Conservation (phyloP, 37 sponge, comb jelly and placozoan species). For the Spongia lamella region DNA sequence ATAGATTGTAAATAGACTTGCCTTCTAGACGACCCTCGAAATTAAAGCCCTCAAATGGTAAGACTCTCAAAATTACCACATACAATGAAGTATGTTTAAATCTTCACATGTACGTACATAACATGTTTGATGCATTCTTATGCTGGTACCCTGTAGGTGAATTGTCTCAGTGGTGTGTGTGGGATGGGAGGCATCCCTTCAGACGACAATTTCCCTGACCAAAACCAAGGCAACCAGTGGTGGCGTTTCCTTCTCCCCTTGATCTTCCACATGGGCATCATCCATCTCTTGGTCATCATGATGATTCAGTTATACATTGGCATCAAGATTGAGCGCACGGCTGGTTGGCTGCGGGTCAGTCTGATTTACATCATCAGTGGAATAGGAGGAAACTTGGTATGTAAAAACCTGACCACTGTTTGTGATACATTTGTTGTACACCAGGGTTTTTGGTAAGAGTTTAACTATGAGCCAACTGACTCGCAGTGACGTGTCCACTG, state of each 20-base stretch:
- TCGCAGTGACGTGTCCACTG: background rate
- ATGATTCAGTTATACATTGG: slow-evolving; percentile 84
- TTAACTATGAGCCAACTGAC: background rate
- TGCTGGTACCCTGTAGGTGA: slow-evolving; percentile 70
- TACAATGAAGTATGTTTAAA: too few species aligned
- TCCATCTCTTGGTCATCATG: slow-evolving; percentile 70
- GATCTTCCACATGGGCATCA: slow-evolving; percentile 84
- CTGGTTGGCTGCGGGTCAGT: slow-evolving; percentile 86
- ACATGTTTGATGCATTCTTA: too few species aligned
- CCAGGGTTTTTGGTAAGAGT: background rate
- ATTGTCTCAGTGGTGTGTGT: slow-evolving; percentile 85
- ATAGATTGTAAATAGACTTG: too few species aligned
- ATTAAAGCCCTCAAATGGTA: too few species aligned
- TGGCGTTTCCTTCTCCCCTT: slow-evolving; percentile 83
- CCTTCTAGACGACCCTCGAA: too few species aligned
- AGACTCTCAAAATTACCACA: too few species aligned
- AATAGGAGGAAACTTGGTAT: slow-evolving; percentile 88
- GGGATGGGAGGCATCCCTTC: slow-evolving; percentile 49
- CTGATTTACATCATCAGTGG: slow-evolving; percentile 91
- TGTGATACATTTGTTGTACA: background rate
- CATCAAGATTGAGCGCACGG: slow-evolving; percentile 88
- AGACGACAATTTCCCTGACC: slow-evolving; percentile 15
- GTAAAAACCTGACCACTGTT: too few species aligned
- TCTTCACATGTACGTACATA: too few species aligned
- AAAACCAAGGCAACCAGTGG: slow-evolving; percentile 73